phyloP scores from a whole-genome alignment of 2,888 invertebrate species.

The Napeogenes inachia region DNA sequence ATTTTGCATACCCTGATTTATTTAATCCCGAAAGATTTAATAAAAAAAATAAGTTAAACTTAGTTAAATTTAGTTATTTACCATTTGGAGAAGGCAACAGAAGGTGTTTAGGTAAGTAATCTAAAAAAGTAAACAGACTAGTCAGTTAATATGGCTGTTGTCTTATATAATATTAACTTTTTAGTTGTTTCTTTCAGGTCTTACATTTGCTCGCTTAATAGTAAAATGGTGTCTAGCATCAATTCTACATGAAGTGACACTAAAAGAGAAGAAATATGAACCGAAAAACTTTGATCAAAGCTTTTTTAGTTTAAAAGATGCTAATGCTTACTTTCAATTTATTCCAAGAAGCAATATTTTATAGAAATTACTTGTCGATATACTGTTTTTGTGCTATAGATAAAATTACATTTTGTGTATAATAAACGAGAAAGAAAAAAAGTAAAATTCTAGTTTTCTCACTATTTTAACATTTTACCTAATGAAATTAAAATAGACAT shows the following conservation, averaged over 20 bases:
- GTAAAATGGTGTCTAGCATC: conserved; percentile 43
- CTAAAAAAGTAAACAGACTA: too few relatives aligned
- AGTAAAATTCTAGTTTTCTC: too few relatives aligned
- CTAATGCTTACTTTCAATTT: conserved; percentile 32
- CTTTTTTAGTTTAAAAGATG: conserved; percentile 42
- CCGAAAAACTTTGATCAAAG: conserved; percentile 43
- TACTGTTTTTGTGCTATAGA: too few relatives aligned
- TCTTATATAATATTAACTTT: too few relatives aligned
- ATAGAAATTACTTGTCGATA: too few relatives aligned
- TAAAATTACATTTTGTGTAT: too few relatives aligned
- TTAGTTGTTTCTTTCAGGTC: conserved; percentile 37
- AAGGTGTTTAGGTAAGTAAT: conserved; percentile 64
- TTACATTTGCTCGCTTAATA: conserved; percentile 48
- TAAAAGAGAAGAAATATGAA: conserved; percentile 37
- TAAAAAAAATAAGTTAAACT: conserved; percentile 33
- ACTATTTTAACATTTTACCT: too few relatives aligned
- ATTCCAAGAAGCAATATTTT: conserved; percentile 9
- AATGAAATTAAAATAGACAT: too few relatives aligned
- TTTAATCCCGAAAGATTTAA: conserved; percentile 43
- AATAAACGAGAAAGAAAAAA: too few relatives aligned
- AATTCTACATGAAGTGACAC: conserved; percentile 43
- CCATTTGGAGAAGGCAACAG: conserved; percentile 74
- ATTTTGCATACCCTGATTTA: conserved; percentile 41
- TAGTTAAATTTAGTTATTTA: conserved; percentile 54
- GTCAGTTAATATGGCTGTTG: too few relatives aligned